Conservation (phyloP, 2,113 vertebrate genomes). For the Mormyrus lacerda region DNA sequence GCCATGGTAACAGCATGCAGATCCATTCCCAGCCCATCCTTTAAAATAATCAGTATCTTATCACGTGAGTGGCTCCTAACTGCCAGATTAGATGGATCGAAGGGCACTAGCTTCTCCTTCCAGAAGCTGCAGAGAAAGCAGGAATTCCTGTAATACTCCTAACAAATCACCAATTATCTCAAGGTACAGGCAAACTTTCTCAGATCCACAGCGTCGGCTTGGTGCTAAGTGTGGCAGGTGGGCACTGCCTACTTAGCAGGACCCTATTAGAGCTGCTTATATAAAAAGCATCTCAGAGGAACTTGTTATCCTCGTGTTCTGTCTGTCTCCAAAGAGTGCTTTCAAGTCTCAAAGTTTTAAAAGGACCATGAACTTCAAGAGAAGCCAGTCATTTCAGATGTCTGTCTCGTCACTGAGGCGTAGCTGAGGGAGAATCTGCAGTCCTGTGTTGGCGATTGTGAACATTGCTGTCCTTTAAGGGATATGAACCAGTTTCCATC, state of each 20-base stretch:
- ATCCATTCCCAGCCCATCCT: neutral
- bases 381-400: neutral
- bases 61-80: neutral
- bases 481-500: neutral
- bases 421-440: neutral
- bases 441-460: neutral
- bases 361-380: neutral
- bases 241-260: neutral
- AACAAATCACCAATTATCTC: neutral
- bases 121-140: neutral
- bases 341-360: neutral
- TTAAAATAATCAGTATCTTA: neutral
- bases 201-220: neutral
- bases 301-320: conserved; percentile 5
- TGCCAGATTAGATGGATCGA: neutral
- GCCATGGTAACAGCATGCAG: neutral
- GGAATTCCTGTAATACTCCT: neutral
- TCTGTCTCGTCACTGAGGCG: neutral
- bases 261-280: neutral
- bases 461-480: neutral
- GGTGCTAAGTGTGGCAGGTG: neutral
- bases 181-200: neutral
- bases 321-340: neutral
- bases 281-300: conserved; percentile 6
- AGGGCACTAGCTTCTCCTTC: neutral